phyloP scores from a whole-genome alignment of 2,113 vertebrate species.

The Lophura nycthemera region DNA sequence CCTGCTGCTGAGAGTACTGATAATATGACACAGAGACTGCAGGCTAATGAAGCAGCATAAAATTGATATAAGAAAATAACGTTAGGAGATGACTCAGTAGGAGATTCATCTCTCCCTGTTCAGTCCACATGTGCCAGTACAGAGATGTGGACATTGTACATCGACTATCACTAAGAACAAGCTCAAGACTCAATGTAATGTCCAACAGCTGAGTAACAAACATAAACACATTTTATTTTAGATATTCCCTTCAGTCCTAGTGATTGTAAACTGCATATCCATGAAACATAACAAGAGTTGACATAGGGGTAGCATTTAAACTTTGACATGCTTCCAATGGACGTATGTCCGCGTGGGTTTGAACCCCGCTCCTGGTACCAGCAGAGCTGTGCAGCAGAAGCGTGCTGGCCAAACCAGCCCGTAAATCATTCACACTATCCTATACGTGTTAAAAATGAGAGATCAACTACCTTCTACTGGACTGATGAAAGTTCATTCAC shows the following conservation, averaged over 20 bases:
- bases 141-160: neutral
- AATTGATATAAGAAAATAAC: neutral
- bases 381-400: too few species aligned
- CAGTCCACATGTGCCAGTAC: neutral
- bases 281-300: neutral
- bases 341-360: too few species aligned
- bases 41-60: neutral
- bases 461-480: neutral
- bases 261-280: neutral
- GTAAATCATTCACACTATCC: neutral
- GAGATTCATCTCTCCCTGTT: neutral
- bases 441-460: neutral
- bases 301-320: neutral
- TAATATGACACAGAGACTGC: neutral
- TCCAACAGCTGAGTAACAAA: neutral
- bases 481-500: fast-evolving
- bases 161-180: neutral
- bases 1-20: neutral
- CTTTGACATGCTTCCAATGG: neutral
- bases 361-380: too few species aligned
- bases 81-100: neutral
- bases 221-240: neutral
- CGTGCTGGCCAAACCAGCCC: too few species aligned
- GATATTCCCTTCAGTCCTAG: neutral
- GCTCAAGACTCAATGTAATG: neutral